Base-by-base conservation (phyloP, 2,113 vertebrate genomes). In the Platysteira castanea region DNA sequence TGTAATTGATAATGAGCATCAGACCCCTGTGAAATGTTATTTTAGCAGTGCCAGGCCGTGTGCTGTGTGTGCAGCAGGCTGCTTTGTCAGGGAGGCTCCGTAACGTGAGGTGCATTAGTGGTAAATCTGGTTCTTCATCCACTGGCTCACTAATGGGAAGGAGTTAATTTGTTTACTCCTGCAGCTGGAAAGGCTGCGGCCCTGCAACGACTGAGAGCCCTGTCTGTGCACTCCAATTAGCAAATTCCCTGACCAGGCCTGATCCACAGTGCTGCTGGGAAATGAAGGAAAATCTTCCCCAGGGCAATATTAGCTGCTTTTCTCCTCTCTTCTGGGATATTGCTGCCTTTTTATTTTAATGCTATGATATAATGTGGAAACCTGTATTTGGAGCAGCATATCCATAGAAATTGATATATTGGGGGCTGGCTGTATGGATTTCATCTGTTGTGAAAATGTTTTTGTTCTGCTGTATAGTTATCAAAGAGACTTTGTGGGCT, bases 341-440 rank as follows among this genome's bases (percentile, higher is more conserved):
- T 64, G 61, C 75, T 84, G 35, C 49, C 68, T 68, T 86, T 86
- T 77, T 81, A 30, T 74, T 90, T 59, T 46, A 42, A 28, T 83
- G 63, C 82, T 75, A 3, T 49, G 50, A 35, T 84, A 33, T 27
- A 31, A 68, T 22, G 28, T 44, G 80, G 87, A 94, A 91, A 31
- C 33, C 54, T 56, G 26, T 59, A 49, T 91, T 74, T 95, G 71
- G 85, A 90, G 74, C 42, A 69, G 10, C 57, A 88, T 87, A 59
- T 56, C 61, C 67, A 53, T 20, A 27, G 73, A 54, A 90, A 94
- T 76, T 15, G 73, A 9, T 95, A 46, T 84, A 93, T 87, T 60
- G 76, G 73, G 57, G 75, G 46, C 42, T 88, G 76, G 61, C 89
- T 94, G 60, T 87, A 54, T 89, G 77, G 81, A 93, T 96, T 93